Conservation (phyloP, 1,140 invertebrate species). For the Drosophila baimaii region DNA sequence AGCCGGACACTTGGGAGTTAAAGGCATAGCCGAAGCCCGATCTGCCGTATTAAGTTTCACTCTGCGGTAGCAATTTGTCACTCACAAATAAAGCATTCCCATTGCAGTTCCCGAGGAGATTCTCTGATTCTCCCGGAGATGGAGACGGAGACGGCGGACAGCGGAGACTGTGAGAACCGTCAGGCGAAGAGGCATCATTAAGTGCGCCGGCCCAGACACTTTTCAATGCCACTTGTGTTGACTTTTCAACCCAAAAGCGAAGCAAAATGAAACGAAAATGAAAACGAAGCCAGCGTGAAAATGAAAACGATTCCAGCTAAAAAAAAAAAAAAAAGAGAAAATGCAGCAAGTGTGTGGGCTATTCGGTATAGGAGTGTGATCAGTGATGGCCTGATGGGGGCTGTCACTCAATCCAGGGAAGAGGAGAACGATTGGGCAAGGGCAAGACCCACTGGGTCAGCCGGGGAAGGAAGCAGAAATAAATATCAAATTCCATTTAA, state of each 20-base stretch:
- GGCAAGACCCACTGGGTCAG: slow-evolving; percentile 62
- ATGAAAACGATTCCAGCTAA: slow-evolving; percentile 61
- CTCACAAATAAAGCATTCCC: slow-evolving; percentile 52
- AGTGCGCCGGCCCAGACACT: slow-evolving; percentile 55
- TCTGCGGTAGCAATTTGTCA: slow-evolving; percentile 74
- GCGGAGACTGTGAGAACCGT: slow-evolving; percentile 58
- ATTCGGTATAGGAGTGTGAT: slow-evolving; percentile 64
- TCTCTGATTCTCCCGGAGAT: slow-evolving; percentile 30
- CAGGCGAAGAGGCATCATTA: slow-evolving; percentile 53
- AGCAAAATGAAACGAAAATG: slow-evolving; percentile 66
- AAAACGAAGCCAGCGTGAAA: slow-evolving; percentile 66
- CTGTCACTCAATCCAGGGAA: slow-evolving; percentile 60
- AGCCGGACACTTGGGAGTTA: slow-evolving; percentile 28
- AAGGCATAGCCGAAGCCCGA: slow-evolving; percentile 18
- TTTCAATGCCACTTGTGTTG: slow-evolving; percentile 72
- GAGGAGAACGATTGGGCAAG: slow-evolving; percentile 27
- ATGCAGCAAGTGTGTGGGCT: slow-evolving; percentile 48
- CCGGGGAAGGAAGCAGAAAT: slow-evolving; percentile 10
- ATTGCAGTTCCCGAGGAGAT: slow-evolving; percentile 14
- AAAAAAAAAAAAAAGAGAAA: slow-evolving; percentile 64
- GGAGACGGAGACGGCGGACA: not conserved
- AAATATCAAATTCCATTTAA: slow-evolving; percentile 10
- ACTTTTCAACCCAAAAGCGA: slow-evolving; percentile 72
- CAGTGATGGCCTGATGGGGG: slow-evolving; percentile 47
- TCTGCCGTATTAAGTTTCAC: slow-evolving; percentile 60